Base-by-base conservation (phyloP, 1,140 invertebrate species). In the Sweltsa coloradensis region DNA sequence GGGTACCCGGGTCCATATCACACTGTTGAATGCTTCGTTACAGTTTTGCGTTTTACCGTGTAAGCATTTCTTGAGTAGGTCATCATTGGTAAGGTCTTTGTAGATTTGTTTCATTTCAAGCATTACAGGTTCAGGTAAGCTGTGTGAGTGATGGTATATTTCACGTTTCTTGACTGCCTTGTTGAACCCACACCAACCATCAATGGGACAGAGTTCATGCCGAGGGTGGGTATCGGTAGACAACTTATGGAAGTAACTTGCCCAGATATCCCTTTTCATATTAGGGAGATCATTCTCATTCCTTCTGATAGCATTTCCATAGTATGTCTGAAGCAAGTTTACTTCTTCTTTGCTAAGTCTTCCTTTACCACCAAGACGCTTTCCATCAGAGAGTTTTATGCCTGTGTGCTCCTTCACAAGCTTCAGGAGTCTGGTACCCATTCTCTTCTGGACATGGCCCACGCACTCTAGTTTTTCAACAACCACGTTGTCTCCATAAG, bases 111-210 rank as follows among this genome's bases (percentile, higher is more conserved):
- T 53, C 5, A 51, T 44, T 13, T 47, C 21, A 29, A 47, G 44
- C 49, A 51, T 51, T 19, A 51, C 22, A 29, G 34, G n/a, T 11
- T 40, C 19, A 23, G 44, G 49, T 16, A 51, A 39, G 24, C 45
- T 40, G 39, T 51, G 21, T 6, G 34, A 27, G 16, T 47, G 26
- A 9, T 42, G 31, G 45, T 50, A 53, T 3, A 13, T 24, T 34
- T 45, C 34, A 23, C 50, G 45, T 29, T 45, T 48, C 29, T 44
- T 45, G 23, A 24, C 25, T 41, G 55, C 57, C 53, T 55, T 53
- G 22, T 55, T 53, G 53, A 54, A 64, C 24, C 51, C 50, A 41
- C 60, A 62, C 57, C 57, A 63, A 4, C 50, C 54, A 31, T 60
- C 57, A 40, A 36, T 49, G n/a, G 57, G 54, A 41, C 59, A 62